Evolutionary conservation across 2,113 vertebrate genomes (phyloP), one percentile per base, ranked within the genome.

Genomic region (Pollachius pollachius): DNA sequence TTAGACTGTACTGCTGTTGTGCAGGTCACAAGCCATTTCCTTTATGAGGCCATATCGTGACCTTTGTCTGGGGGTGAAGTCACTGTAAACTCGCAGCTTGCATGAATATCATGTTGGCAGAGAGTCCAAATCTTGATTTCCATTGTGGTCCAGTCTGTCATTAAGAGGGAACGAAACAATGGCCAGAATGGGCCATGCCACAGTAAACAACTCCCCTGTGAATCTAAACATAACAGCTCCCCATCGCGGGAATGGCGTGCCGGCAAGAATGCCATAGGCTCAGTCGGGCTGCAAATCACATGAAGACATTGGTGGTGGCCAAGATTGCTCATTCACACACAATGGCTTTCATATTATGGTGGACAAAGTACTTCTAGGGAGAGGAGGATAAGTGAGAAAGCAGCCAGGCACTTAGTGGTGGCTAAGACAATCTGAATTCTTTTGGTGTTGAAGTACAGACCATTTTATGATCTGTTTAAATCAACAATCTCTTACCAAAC

Each of bases 141-240:
- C 74, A 87, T 90, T 92, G 87, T 88, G 84, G 78, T 69, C 8
- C 19, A 68, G 81, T 91, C 90, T 90, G 85, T 91, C 90, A 88
- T 83, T 91, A 87, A 82, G 79, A 69, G 71, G 4, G 15, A 57
- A 52, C 5, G 67, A 81, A 90, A 90, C 91, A 92, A 92, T 91
- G 83, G 87, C 52, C n/a, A 71, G 85, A 85, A 85, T 78, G 85
- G 90, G 84, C 63, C 76, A 74, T 90, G 87, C 84, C 86, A 84
- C 86, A 37, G 75, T 58, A 83, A 89, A 91, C 83, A 78, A 86
- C 84, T 90, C 89, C 88, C 88, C 77, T 80, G 88, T 89, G 89
- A 79, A 80, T 91, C 84, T 62, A 75, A 86, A 77, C 84, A 79
- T 83, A 88, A 85, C 86, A 79, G 80, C 71, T 87, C 81, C 85